Conservation (phyloP, 2,113 vertebrate genomes). For the Chauna torquata region DNA sequence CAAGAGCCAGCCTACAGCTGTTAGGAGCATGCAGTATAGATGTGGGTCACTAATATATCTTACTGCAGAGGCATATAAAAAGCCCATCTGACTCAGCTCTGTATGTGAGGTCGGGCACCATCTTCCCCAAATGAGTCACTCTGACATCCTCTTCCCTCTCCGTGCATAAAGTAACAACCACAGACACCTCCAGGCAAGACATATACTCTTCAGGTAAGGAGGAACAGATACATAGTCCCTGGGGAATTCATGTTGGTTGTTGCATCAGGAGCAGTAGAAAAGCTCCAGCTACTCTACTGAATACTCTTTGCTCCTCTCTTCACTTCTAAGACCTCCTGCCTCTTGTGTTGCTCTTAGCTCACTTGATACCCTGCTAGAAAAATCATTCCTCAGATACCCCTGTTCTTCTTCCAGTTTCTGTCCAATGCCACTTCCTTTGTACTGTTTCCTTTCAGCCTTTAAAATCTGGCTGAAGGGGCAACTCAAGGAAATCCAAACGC, state of each 20-base stretch:
- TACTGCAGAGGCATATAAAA: background rate
- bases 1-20: slow-evolving; percentile 25
- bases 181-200: background rate
- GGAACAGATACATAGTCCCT: background rate
- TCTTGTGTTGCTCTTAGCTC: slow-evolving; percentile 19
- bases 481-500: slow-evolving; percentile 39
- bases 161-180: background rate
- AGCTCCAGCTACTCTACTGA: background rate
- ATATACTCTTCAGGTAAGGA: background rate
- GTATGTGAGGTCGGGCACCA: background rate
- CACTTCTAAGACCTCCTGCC: slow-evolving; percentile 3
- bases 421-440: slow-evolving; percentile 10
- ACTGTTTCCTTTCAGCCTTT: slow-evolving; percentile 23
- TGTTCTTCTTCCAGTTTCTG: slow-evolving; percentile 8
- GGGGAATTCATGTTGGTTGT: background rate
- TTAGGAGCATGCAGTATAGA: background rate
- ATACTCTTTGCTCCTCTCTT: background rate
- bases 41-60: background rate
- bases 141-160: background rate
- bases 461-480: slow-evolving; percentile 26
- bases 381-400: background rate
- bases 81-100: background rate
- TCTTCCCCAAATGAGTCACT: background rate
- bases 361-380: slow-evolving; percentile 2
- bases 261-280: background rate